Percentiles rank a stretch among this genome's conserved stretches.
phyloP scores from a whole-genome alignment of 2,797 vertebrate species.

The Clarias platycephalus region DNA sequence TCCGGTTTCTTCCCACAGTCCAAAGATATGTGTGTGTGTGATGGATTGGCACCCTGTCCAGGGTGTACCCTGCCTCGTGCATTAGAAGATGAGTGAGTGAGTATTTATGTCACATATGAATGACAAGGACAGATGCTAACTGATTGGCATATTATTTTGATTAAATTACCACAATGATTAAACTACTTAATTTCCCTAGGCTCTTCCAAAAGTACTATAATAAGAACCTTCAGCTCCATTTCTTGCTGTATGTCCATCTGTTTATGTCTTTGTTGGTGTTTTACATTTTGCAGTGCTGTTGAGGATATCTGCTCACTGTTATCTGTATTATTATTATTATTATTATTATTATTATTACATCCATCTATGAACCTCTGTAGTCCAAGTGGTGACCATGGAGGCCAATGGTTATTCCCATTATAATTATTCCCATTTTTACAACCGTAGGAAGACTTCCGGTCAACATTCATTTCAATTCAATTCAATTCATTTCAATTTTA shows the following conservation, averaged over 20 bases:
- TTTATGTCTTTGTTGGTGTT: background rate
- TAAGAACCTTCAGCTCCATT: background rate
- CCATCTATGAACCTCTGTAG: too few species aligned
- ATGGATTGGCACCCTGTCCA: too few species aligned
- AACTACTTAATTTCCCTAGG: background rate
- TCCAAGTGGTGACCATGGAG: too few species aligned
- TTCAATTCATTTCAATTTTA: too few species aligned
- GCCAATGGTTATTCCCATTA: background rate
- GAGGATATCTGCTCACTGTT: background rate
- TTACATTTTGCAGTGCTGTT: background rate
- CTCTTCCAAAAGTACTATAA: background rate
- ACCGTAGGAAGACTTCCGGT: too few species aligned
- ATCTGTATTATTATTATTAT: background rate
- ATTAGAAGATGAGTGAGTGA: background rate
- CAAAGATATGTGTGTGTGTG: too few species aligned
- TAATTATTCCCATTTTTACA: background rate
- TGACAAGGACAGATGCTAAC: slow-evolving; percentile 8
- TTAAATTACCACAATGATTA: background rate
- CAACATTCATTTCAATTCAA: too few species aligned
- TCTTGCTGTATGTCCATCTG: background rate
- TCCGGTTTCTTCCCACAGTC: too few species aligned
- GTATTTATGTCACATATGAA: background rate
- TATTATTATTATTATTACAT: background rate
- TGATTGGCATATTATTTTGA: background rate
- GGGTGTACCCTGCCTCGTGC: too few species aligned